Base-by-base conservation (phyloP, 2,797 vertebrate genomes). In the Hippocampus kuda region DNA sequence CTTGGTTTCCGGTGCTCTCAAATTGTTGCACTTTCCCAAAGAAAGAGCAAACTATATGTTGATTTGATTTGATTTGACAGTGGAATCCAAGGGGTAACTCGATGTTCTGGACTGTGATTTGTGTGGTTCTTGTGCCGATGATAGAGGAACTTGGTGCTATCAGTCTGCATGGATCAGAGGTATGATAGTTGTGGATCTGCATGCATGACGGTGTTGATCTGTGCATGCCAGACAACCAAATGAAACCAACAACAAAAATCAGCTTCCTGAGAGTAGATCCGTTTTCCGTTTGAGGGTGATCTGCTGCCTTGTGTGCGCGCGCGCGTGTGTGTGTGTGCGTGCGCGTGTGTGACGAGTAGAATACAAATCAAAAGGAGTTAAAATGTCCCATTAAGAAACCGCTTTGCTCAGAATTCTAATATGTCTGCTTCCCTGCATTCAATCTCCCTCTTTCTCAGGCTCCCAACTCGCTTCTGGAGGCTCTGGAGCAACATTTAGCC, bases 401-500 rank as follows among this genome's bases (percentile, higher is more conserved):
- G 59, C 70, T 67, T 74, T 71, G 68, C 59, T 22, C 68, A 42
- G 46, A 34, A 60, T 70, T 74, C 73, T 89, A 82, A 88, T 70
- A 56, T 69, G 68, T 30, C 64, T 24, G 73, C 64, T 11, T 49
- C 5, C 67, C 15, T 48, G 2, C 51, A 2, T 63, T 48, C 67
- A 44, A 49, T 64, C 62, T 64, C 68, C 62, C 42, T 65, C 66
- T 13, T 38, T 34, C 62, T 57, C 83, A 98, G 96, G 93, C 94
- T 74, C 94, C 94, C 72, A 93, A 90, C 85, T 93, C 94, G 86
- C 94, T 98, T 81, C 90, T 96, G 86, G 94, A 98, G 91, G 94
- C 94, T 77, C 86, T 99, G 83, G 94, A 95, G 87, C 94, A 98
- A 78, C 95, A 99, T 82, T 89, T 98, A 88, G 92, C 92, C 87